Conservation (phyloP, 2,888 invertebrate species). For the Troilus luridus region DNA sequence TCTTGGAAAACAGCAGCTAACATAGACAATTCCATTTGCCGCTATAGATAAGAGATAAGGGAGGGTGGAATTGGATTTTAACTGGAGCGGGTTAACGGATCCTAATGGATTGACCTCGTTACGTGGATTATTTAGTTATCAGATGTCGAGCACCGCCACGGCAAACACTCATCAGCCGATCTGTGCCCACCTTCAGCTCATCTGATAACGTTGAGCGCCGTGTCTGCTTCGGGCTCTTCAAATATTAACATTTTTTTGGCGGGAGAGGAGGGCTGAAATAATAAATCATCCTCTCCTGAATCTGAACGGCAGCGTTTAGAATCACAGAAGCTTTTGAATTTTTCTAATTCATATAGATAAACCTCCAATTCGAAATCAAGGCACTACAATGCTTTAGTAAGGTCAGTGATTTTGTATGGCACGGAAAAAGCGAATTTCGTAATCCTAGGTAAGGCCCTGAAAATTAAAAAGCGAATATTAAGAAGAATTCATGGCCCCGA, state of each 20-base stretch:
- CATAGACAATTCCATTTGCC: conserved; percentile 33
- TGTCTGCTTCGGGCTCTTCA: not conserved
- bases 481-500: no score
- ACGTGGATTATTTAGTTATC: conserved; percentile 31
- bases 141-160: conserved; percentile 42
- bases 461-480: no score
- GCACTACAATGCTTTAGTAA: no score
- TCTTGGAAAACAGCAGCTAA: conserved; percentile 25
- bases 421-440: no score
- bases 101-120: conserved; percentile 45
- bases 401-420: no score
- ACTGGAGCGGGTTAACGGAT: conserved; percentile 31
- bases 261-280: no score
- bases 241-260: not conserved
- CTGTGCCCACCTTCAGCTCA: not conserved
- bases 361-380: no score
- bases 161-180: conserved; percentile 40
- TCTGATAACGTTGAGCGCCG: not conserved
- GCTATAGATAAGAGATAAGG: conserved; percentile 23
- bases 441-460: no score
- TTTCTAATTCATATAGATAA: no score
- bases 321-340: no score
- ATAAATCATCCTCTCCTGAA: no score
- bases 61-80: conserved; percentile 45
- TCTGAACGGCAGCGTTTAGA: no score